Base-by-base conservation (phyloP, 2,888 invertebrate species). In the Endotricha flammealis region DNA sequence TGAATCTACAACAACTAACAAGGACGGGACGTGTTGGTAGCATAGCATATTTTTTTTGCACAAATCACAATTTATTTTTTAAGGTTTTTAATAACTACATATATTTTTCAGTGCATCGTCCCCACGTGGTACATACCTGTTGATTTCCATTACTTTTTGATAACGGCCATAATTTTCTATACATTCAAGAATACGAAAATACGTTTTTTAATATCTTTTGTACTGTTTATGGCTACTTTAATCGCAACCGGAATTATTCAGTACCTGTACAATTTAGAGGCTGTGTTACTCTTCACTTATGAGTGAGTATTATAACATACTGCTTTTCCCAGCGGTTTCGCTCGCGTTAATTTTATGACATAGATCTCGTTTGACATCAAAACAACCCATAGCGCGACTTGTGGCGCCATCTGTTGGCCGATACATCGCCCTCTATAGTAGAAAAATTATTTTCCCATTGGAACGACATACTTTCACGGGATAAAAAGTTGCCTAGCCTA, bases 111-210 rank as follows among this genome's bases (percentile, higher is more conserved):
- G 92, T 92, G 92, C 53, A 82, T 92, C 69, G 79, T 89, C 0
- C 87, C 89, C 42, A 88, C 91, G 1, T 92, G 92, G 92, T 92
- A 91, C 67, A 83, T 92, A 22, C 90, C 92, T 0, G 91, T 90
- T 41, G 92, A 92, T 66, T 91, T 91, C 71, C 92, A 92, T 61
- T 90, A 88, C 71, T 91, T 91, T 67, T 68, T 90, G 29, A 59
- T 91, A 9, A 88, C 88, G 0, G 64, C 89, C n/a, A 56, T 87
- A 10, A 48, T 88, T 9, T 87, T 79, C 49, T 63, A 77, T 46
- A 31, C 89, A 7, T 81, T 89, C 50, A 76, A 73, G 27, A 72
- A 62, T 4, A 80, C 76, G 0, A 64, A 57, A 8, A 16, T 80
- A 0, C 89, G 88, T 0, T 39, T 87, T 7, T 44, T 61, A n/a